phyloP scores from a whole-genome alignment of 2,113 vertebrate genomes.

The Saccopteryx leptura region DNA sequence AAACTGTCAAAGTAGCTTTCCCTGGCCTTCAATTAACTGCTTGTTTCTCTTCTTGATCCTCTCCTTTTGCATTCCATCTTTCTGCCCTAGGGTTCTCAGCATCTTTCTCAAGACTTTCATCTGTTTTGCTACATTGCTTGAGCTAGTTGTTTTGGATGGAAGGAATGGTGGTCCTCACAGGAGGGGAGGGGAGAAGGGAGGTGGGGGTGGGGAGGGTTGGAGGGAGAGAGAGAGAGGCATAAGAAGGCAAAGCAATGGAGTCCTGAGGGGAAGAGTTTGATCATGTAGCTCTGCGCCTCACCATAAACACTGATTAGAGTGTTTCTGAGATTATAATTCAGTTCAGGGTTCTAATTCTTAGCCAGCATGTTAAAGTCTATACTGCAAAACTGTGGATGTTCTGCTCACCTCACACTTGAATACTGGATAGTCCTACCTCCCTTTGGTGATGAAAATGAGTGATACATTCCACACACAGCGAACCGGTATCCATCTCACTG shows the following conservation, averaged over 20 bases:
- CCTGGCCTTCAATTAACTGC: not conserved
- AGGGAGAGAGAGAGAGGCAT: not conserved
- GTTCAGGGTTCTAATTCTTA: not conserved
- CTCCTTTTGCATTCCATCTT: constrained; percentile 22
- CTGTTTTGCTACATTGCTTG: not conserved
- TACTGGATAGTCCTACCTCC: not conserved
- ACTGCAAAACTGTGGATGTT: not conserved
- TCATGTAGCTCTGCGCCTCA: too few species aligned
- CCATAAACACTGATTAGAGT: not conserved
- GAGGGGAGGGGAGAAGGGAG: not conserved
- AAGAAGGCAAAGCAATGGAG: not conserved
- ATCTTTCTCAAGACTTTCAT: not conserved
- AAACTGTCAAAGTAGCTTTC: constrained; percentile 42
- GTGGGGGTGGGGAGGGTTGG: too few species aligned
- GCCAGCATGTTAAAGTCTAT: not conserved
- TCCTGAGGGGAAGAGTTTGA: too few species aligned
- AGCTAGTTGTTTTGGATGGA: not conserved
- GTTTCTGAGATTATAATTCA: not conserved
- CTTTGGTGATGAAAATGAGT: constrained; percentile 20
- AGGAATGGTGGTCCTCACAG: not conserved
- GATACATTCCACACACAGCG: not conserved
- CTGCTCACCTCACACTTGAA: not conserved
- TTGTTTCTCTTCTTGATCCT: constrained; percentile 7
- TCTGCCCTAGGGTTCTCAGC: not conserved
- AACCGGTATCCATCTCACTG: not conserved